phyloP scores from a whole-genome alignment of 2,888 invertebrate species.

The Scelioninae gen. 1 region DNA sequence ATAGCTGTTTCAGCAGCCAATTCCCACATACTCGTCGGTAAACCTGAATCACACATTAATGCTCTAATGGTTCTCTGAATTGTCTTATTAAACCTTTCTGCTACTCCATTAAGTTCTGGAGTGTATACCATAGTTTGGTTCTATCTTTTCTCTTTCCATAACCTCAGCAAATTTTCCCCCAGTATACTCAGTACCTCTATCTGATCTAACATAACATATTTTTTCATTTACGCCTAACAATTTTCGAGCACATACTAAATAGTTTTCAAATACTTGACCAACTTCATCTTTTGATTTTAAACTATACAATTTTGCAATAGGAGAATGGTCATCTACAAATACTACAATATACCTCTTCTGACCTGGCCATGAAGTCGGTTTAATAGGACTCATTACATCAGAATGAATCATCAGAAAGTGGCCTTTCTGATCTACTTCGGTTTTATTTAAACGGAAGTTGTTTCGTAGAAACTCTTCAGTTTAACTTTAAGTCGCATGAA shows the following conservation, averaged over 20 bases:
- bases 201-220: slow-evolving; percentile 70
- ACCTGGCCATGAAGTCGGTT: slow-evolving; percentile 56
- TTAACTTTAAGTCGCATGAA: too few relatives aligned
- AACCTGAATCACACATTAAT: too few relatives aligned
- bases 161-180: slow-evolving; percentile 66
- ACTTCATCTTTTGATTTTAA: slow-evolving; percentile 72
- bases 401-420: too few relatives aligned
- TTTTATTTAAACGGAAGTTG: too few relatives aligned
- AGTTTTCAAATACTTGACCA: slow-evolving; percentile 69
- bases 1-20: too few relatives aligned
- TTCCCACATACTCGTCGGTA: too few relatives aligned
- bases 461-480: too few relatives aligned
- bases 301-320: slow-evolving; percentile 59
- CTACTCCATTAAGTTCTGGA: slow-evolving; percentile 30
- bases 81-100: too few relatives aligned
- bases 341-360: slow-evolving; percentile 61
- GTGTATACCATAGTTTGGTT: slow-evolving; percentile 56
- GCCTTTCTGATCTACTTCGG: too few relatives aligned
- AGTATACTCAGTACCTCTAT: slow-evolving; percentile 69
- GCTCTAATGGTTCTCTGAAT: too few relatives aligned
- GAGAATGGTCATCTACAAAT: slow-evolving; percentile 70
- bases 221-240: slow-evolving; percentile 67
- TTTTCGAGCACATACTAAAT: slow-evolving; percentile 67
- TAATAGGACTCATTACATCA: too few relatives aligned
- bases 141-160: slow-evolving; percentile 55